phyloP scores from a whole-genome alignment of 2,888 invertebrate genomes.

The Penaeus monodon region DNA sequence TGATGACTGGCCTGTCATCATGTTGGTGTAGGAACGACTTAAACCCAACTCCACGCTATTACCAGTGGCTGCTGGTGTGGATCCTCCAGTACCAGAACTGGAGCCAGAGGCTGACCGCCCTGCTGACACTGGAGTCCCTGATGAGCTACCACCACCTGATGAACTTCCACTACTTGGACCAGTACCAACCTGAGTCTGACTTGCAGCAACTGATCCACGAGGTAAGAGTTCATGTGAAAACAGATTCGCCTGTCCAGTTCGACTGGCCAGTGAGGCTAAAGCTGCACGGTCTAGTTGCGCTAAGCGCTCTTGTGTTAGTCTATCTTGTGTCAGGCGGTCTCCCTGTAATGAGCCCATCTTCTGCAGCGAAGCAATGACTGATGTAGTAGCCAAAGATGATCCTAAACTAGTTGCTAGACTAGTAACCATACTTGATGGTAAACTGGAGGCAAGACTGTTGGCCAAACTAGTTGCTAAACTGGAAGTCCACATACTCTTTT shows the following conservation, averaged over 20 bases:
- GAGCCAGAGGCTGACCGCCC: slow-evolving; percentile 47
- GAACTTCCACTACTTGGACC: slow-evolving; percentile 54
- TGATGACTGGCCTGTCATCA: slow-evolving; percentile 62
- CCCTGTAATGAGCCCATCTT: slow-evolving; percentile 60
- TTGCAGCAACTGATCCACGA: slow-evolving; percentile 46
- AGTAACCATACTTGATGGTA: slow-evolving; percentile 54
- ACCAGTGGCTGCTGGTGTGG: slow-evolving; percentile 43
- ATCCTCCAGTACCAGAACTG: slow-evolving; percentile 41
- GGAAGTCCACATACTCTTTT: slow-evolving; percentile 64
- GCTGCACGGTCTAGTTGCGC: slow-evolving; percentile 57
- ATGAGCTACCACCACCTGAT: slow-evolving; percentile 50
- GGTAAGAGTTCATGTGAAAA: slow-evolving; percentile 63
- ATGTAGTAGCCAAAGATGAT: slow-evolving; percentile 51
- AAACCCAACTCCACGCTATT: slow-evolving; percentile 62
- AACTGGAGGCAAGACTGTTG: slow-evolving; percentile 53
- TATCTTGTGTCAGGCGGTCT: slow-evolving; percentile 54
- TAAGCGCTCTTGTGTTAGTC: slow-evolving; percentile 42
- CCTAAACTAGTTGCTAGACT: slow-evolving; percentile 57
- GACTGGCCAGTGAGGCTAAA: slow-evolving; percentile 55
- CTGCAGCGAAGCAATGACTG: slow-evolving; percentile 58
- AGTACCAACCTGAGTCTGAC: slow-evolving; percentile 48
- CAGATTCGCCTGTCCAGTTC: slow-evolving; percentile 52
- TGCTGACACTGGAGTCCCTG: slow-evolving; percentile 29
- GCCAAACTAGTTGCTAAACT: slow-evolving; percentile 48
- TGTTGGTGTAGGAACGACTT: slow-evolving; percentile 62